Conservation (phyloP, 2,888 invertebrate genomes). For the Mesoligia furuncula region DNA sequence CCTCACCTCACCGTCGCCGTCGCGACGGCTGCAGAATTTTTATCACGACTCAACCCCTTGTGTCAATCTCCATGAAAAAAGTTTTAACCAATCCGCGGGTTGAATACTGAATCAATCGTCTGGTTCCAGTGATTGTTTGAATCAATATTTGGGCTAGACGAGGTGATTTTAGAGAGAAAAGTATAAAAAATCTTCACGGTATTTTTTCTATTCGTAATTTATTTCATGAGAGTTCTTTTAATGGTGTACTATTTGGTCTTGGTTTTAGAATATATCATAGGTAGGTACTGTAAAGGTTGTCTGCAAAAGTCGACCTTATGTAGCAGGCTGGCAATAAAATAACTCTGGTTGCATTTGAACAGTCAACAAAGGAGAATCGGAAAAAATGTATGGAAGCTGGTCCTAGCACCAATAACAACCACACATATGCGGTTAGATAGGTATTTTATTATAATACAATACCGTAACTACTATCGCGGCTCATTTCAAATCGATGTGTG, state of each 20-base stretch:
- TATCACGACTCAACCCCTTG: slow-evolving; percentile 55
- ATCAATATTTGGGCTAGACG: slow-evolving; percentile 56
- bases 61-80: slow-evolving; percentile 62
- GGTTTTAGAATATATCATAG: no score
- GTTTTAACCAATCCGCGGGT: slow-evolving; percentile 37
- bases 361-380: no score
- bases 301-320: no score
- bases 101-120: slow-evolving; percentile 58
- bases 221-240: background rate
- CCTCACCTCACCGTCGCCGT: background rate
- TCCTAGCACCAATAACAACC: no score
- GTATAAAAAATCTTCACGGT: background rate
- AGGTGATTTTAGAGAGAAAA: slow-evolving; percentile 16
- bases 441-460: no score
- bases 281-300: no score
- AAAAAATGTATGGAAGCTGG: no score
- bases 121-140: slow-evolving; percentile 58
- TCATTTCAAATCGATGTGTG: no score
- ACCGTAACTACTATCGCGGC: no score
- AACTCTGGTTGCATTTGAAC: no score
- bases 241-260: background rate
- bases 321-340: no score
- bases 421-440: no score
- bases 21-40: slow-evolving; percentile 49
- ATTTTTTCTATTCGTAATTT: background rate